phyloP scores from a whole-genome alignment of 2,113 vertebrate species.

The Lophochroa leadbeateri region DNA sequence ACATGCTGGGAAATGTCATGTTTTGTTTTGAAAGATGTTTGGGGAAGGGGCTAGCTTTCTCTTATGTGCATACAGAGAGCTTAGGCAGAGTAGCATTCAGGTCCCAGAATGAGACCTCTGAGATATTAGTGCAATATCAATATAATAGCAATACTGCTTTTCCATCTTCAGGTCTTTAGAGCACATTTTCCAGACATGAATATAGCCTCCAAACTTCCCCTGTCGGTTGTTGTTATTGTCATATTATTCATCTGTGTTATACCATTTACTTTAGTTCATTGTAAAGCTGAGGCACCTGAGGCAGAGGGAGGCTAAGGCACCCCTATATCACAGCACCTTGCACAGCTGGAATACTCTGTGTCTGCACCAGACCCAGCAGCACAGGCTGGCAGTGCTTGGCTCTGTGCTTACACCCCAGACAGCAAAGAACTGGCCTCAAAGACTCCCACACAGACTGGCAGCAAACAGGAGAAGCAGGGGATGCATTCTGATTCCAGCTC shows the following conservation, averaged over 20 bases:
- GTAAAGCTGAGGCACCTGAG: not conserved
- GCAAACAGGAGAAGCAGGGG: not conserved
- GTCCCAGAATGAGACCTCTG: not conserved
- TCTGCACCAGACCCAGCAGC: not conserved
- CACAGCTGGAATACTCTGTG: not conserved
- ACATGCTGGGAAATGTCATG: not conserved
- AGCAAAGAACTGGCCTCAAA: not conserved
- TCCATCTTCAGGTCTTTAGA: not conserved
- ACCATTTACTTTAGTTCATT: not conserved
- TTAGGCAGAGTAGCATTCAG: not conserved
- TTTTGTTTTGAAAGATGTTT: not conserved
- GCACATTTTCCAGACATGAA: not conserved
- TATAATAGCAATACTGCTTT: not conserved
- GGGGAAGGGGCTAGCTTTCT: not conserved
- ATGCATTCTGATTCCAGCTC: not conserved
- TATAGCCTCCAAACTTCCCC: not conserved
- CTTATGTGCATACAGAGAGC: not conserved
- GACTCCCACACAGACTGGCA: not conserved
- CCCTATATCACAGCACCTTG: not conserved
- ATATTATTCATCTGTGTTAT: not conserved
- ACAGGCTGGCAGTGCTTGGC: not conserved
- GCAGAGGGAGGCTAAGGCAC: not conserved
- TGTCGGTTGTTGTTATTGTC: not conserved
- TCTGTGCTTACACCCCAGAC: not conserved
- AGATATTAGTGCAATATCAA: not conserved